phyloP scores from a whole-genome alignment of 1,140 invertebrate genomes.

The Drosophila pallidifrons region DNA sequence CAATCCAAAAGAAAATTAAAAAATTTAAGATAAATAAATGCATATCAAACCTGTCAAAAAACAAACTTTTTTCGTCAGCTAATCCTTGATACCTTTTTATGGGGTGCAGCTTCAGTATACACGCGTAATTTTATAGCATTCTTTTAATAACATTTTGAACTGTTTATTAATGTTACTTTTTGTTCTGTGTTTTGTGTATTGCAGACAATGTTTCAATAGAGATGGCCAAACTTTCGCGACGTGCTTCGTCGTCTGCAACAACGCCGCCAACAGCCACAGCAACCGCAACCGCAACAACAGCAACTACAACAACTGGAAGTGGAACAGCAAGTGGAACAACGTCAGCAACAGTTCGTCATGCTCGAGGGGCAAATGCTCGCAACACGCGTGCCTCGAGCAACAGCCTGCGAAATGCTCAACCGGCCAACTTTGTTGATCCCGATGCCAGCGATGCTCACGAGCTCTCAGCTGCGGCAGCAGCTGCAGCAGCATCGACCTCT shows the following conservation, averaged over 20 bases:
- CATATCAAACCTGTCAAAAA: too few species aligned
- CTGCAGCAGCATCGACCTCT: conserved; percentile 60
- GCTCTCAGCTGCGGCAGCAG: conserved; percentile 10
- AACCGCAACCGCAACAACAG: conserved; percentile 17
- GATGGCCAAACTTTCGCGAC: conserved; percentile 85
- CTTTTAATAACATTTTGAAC: too few species aligned
- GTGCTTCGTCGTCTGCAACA: conserved; percentile 80
- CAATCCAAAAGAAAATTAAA: too few species aligned
- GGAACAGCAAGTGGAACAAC: conserved; percentile 18
- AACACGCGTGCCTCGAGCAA: conserved; percentile 41
- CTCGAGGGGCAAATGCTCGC: conserved; percentile 27
- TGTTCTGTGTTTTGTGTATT: conserved; percentile 34
- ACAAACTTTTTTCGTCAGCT: too few species aligned
- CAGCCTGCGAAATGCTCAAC: conserved; percentile 39
- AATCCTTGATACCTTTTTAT: too few species aligned
- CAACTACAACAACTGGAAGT: conserved; percentile 7
- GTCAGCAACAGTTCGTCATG: conserved; percentile 17
- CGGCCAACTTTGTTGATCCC: conserved; percentile 57
- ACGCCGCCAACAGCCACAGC: conserved; percentile 67
- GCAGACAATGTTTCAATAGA: conserved; percentile 85
- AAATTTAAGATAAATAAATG: too few species aligned
- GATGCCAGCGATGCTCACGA: conserved; percentile 48
- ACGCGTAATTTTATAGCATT: too few species aligned
- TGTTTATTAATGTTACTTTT: not conserved
- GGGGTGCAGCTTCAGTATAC: too few species aligned